phyloP scores from a whole-genome alignment of 2,888 invertebrate genomes.

The Rhagium mordax region DNA sequence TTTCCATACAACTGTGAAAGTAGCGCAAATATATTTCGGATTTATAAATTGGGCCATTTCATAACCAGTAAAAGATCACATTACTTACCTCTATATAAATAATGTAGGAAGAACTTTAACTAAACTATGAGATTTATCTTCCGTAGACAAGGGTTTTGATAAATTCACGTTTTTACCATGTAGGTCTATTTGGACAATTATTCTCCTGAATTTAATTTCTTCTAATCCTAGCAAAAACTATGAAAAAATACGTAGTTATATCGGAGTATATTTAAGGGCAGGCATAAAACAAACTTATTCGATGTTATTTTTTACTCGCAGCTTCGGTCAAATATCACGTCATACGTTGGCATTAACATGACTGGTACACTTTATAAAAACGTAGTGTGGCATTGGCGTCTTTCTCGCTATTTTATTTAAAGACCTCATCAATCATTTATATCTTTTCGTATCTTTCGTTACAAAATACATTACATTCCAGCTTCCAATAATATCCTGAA shows the following conservation, averaged over 20 bases:
- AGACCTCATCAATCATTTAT: slow-evolving; percentile 3
- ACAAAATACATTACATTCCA: too few relatives aligned
- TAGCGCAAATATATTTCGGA: too few relatives aligned
- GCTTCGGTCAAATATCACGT: background rate
- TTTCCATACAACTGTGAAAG: too few relatives aligned
- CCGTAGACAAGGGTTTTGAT: background rate
- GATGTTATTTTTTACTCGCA: background rate
- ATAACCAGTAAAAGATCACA: background rate
- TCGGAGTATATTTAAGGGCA: background rate
- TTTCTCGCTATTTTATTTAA: slow-evolving; percentile 3
- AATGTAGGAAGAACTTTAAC: background rate
- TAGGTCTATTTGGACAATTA: background rate
- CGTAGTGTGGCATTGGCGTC: background rate
- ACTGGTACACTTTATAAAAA: background rate
- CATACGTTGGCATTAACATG: background rate
- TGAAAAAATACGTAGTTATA: background rate
- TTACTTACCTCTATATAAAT: background rate
- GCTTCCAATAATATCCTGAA: too few relatives aligned
- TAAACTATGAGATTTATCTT: background rate
- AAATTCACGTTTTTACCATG: background rate
- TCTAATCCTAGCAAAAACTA: background rate
- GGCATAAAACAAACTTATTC: background rate
- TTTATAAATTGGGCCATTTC: too few relatives aligned
- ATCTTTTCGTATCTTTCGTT: background rate
- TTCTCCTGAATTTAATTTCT: background rate